phyloP scores from a whole-genome alignment of 2,888 invertebrate genomes.

The Labia minor region DNA sequence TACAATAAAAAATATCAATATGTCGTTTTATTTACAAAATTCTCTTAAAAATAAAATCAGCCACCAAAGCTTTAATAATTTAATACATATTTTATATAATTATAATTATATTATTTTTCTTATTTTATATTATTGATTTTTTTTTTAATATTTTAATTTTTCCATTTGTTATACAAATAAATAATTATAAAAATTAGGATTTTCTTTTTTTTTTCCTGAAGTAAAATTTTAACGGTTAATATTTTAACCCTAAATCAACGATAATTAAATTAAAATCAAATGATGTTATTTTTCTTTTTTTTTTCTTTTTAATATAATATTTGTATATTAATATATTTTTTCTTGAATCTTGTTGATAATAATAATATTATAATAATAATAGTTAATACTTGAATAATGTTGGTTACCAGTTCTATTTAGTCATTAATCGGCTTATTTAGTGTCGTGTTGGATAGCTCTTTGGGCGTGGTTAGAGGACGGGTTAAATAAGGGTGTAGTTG shows the following conservation, averaged over 20 bases:
- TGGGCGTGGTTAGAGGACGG: background rate
- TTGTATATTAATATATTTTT: too few species aligned
- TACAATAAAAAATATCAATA: too few species aligned
- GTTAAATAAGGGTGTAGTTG: background rate
- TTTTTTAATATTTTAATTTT: background rate
- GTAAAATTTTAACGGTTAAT: background rate
- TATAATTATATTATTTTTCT: too few species aligned
- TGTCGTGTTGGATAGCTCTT: background rate
- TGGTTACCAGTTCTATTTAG: background rate
- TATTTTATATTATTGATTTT: too few species aligned
- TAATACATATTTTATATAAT: too few species aligned
- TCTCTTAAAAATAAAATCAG: too few species aligned
- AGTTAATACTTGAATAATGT: background rate
- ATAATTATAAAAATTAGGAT: background rate
- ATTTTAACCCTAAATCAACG: background rate
- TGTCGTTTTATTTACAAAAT: too few species aligned
- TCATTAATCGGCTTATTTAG: conserved; percentile 4
- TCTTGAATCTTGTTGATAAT: too few species aligned
- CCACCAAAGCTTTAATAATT: too few species aligned
- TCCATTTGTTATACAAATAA: background rate
- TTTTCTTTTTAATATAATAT: too few species aligned
- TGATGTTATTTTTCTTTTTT: too few species aligned
- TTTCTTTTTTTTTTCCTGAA: background rate
- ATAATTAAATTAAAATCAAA: too few species aligned
- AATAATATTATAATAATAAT: background rate